Conservation (phyloP, 2,888 invertebrate genomes). For the Parthenolecanium corni region DNA sequence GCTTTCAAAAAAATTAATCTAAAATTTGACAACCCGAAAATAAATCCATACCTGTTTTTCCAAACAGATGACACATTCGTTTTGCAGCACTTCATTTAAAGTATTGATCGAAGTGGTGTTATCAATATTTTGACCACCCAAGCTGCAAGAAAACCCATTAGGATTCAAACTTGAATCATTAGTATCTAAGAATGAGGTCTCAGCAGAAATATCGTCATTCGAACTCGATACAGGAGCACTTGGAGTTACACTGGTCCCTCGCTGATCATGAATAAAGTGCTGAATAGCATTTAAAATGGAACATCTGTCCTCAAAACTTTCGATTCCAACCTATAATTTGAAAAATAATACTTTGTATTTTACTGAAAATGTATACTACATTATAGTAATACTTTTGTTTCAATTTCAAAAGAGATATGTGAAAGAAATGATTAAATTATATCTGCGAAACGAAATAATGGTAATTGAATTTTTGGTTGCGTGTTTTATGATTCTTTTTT, state of each 20-base stretch:
- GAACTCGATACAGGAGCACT: constrained; percentile 35
- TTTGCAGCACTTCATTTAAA: constrained; percentile 34
- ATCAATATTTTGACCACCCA: constrained; percentile 30
- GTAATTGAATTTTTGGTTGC: no score
- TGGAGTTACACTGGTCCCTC: constrained; percentile 27
- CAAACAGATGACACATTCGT: constrained; percentile 77
- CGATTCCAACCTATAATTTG: constrained; percentile 47
- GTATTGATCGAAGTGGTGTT: not conserved
- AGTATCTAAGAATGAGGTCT: not conserved
- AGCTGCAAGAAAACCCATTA: constrained; percentile 30
- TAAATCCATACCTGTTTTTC: constrained; percentile 53
- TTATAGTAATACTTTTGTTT: no score
- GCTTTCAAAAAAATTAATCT: no score
- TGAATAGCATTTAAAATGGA: constrained; percentile 22
- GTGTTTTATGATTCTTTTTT: no score
- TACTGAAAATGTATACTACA: not conserved
- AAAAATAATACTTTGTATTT: not conserved
- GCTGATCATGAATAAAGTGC: not conserved
- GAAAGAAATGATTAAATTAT: no score
- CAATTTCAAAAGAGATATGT: no score
- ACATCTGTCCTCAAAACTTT: constrained; percentile 36
- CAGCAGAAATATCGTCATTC: not conserved
- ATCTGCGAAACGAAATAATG: no score
- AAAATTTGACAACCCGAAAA: no score
- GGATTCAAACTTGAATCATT: not conserved